These are phyloP conservation scores for Arnoldichthys spilopterus DNA, from an alignment of 2,797 vertebrate species.

Conservation along the genomic window DNA sequence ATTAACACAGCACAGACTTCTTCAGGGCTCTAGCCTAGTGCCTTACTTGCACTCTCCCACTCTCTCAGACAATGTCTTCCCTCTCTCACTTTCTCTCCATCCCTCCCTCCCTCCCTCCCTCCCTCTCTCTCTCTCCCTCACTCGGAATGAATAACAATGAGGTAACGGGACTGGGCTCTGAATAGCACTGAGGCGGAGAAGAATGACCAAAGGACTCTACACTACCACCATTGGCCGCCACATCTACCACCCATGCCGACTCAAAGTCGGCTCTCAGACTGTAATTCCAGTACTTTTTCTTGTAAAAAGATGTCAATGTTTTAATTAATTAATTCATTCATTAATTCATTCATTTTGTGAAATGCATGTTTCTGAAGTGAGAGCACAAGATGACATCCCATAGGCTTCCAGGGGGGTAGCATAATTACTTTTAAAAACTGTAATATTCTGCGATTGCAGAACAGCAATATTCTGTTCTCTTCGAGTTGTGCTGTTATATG, in stretches of 20 bases:
- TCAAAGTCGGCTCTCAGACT: not conserved
- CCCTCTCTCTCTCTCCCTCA: constrained; percentile 67
- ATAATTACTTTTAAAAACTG: not conserved
- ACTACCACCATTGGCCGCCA: constrained; percentile 39
- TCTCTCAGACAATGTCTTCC: constrained; percentile 53
- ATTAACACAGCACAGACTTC: not conserved
- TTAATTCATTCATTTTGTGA: too few species aligned
- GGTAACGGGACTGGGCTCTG: constrained; percentile 74
- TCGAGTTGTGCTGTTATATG: not conserved
- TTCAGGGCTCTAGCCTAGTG: constrained; percentile 22
- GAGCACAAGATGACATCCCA: not conserved
- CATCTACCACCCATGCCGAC: not conserved
- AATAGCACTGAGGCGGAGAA: constrained; percentile 75
- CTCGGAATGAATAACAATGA: constrained; percentile 85
- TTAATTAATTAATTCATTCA: too few species aligned
- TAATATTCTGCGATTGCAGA: constrained; percentile 2
- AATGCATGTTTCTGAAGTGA: too few species aligned
- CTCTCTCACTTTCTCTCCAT: constrained; percentile 47
- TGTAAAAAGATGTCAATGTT: not conserved
- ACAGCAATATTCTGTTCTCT: not conserved
- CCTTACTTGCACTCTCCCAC: constrained; percentile 48
- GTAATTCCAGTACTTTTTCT: not conserved
- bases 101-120: constrained; percentile 63
- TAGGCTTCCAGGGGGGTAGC: not conserved
- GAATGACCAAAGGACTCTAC: constrained; percentile 70